Conservation (phyloP, 1,140 invertebrate species). For the Orius laevigatus region DNA sequence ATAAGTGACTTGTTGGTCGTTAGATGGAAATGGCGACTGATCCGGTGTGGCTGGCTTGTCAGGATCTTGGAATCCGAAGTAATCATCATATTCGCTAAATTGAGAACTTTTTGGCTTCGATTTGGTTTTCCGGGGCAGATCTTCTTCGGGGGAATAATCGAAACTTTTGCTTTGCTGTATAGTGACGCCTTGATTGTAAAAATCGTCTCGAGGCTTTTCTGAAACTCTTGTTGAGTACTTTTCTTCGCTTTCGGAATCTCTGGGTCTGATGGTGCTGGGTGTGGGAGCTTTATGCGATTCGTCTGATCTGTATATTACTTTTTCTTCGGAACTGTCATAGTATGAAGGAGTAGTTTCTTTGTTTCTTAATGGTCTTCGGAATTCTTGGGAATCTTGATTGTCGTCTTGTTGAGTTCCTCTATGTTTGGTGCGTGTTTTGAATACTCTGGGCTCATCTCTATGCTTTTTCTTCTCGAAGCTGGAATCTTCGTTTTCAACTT, state of each 20-base stretch:
- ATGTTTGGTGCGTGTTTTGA: too few relatives aligned
- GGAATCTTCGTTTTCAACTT: too few relatives aligned
- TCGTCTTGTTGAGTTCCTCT: too few relatives aligned
- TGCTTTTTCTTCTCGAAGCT: too few relatives aligned
- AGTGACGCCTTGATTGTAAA: conserved; percentile 21
- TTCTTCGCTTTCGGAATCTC: neutral
- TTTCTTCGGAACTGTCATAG: too few relatives aligned
- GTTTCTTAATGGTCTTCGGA: too few relatives aligned
- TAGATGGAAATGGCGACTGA: conserved; percentile 18
- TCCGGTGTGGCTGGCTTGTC: conserved; percentile 7
- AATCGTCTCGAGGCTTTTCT: conserved; percentile 10
- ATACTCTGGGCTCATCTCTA: too few relatives aligned
- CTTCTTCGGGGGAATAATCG: conserved; percentile 17
- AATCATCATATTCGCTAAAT: conserved; percentile 16
- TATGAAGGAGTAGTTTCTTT: too few relatives aligned
- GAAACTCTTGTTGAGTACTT: too few relatives aligned
- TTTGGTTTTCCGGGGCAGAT: neutral
- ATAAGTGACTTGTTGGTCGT: conserved; percentile 15
- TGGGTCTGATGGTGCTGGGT: neutral
- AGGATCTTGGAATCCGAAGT: conserved; percentile 1
- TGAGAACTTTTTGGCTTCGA: conserved; percentile 3
- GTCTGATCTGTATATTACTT: neutral
- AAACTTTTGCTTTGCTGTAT: conserved; percentile 22
- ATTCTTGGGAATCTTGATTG: neutral
- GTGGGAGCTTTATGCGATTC: neutral